Evolutionary conservation across 2,113 vertebrate genomes (phyloP), one percentile per base, ranked within the genome.

Genomic region (Percina caprodes): DNA sequence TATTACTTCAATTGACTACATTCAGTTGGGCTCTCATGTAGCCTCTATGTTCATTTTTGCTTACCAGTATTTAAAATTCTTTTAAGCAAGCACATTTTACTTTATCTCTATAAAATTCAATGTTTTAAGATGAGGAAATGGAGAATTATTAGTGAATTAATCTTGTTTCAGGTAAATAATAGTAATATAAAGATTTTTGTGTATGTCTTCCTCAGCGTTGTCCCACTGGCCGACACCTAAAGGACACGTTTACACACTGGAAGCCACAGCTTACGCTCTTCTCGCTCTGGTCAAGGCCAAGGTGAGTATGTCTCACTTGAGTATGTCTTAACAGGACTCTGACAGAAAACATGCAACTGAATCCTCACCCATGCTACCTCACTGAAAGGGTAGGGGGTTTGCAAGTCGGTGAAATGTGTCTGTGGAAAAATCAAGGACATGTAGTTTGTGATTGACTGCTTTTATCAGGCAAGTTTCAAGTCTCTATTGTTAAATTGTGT

Each of bases 191-290:
- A 10, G 39, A 39, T 18, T 42, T 4, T 42, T 85, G 19, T 68
- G 21, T 83, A 1, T 60, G 16, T 80, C 24, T 70, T 51, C 2
- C 0, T 81, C 56, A 98, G 97, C 49, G 0, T 14, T 59, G 0
- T 75, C 42, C 46, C 77, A 92, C 24, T 98, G 97, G 97, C 87
- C 89, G 23, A 95, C 96, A 3, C 21, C 21, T 3, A 85, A 70
- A 0, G 60, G 94, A 35, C 68, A 0, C 0, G 77, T 96, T 33
- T 96, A 95, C 92, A 95, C 93, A 1, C 90, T 97, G 18, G 97
- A 99, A 83, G 96, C 96, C 77, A 97, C 97, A 0, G 97, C 96
- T 21, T 99, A 99, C 0, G 96, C 95, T 0, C 90, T 99, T 68
- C 84, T 99, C 71, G 96, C 97, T 33, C 90, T 98, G 71, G 73